Percentiles rank a stretch among this genome's conserved stretches.
Evolutionary conservation across 2,888 invertebrate genomes (phyloP).

Genomic region (Gortyna flavago): DNA sequence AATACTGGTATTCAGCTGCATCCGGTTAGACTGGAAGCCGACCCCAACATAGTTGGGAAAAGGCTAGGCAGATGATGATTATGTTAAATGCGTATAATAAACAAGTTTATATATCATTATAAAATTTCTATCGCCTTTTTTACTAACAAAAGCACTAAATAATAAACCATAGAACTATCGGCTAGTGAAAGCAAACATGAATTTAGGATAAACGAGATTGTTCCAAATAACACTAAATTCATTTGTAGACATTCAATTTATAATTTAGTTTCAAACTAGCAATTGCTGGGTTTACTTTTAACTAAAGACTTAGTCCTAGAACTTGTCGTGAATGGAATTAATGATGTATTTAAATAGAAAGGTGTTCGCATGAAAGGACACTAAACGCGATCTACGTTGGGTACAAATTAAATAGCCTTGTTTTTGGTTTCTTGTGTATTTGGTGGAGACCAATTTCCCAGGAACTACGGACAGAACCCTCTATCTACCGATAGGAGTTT

Average conservation of each 20-base stretch:
- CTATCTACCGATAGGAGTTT: background rate
- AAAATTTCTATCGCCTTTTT: background rate
- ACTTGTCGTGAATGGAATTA: conserved; percentile 50
- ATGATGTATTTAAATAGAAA: conserved; percentile 65
- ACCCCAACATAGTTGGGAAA: too few relatives aligned
- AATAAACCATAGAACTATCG: conserved; percentile 13
- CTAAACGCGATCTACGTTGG: conserved; percentile 17
- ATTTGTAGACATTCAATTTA: conserved; percentile 39
- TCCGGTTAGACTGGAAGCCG: too few relatives aligned
- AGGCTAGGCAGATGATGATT: too few relatives aligned
- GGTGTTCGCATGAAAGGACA: conserved; percentile 60
- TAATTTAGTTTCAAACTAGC: conserved; percentile 29
- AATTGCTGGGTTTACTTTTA: conserved; percentile 31
- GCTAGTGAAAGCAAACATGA: conserved; percentile 28
- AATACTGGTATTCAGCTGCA: too few relatives aligned
- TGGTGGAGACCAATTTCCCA: background rate
- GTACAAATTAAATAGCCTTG: conserved; percentile 14
- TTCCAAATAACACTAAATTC: conserved; percentile 22
- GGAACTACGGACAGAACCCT: background rate
- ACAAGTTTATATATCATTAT: background rate
- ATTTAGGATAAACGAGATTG: conserved; percentile 36
- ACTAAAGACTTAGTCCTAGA: conserved; percentile 49
- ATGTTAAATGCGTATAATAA: too few relatives aligned
- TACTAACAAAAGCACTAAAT: background rate
- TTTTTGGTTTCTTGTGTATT: conserved; percentile 24